These are phyloP conservation scores for Onthophagus sagittarius DNA, from an alignment of 2,888 invertebrate species.

Conservation along the genomic window DNA sequence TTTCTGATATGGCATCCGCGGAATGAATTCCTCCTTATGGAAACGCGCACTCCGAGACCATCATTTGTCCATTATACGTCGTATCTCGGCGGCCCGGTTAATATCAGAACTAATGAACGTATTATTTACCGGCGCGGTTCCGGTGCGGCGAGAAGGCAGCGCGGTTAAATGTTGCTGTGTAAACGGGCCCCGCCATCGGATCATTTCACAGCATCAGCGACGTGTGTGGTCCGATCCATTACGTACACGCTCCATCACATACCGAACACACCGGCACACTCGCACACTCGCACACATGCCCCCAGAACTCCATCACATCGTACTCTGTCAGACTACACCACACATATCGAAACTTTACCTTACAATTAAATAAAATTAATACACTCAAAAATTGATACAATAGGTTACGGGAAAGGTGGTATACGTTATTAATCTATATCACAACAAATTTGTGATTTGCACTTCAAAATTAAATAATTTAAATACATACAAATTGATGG, in stretches of 20 bases:
- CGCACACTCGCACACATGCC: constrained; percentile 13
- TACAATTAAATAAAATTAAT: too few relatives aligned
- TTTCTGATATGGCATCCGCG: not conserved
- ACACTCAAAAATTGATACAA: not conserved
- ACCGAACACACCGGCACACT: constrained; percentile 23
- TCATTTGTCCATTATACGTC: constrained; percentile 24
- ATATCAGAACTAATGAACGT: constrained; percentile 33
- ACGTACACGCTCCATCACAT: constrained; percentile 27
- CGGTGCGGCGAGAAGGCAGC: not conserved
- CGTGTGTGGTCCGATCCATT: constrained; percentile 38
- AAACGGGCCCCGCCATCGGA: constrained; percentile 36
- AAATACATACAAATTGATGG: too few relatives aligned
- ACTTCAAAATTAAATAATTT: too few relatives aligned
- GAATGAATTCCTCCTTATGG: constrained; percentile 4
- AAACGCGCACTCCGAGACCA: constrained; percentile 18
- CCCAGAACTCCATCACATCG: not conserved
- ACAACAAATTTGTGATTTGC: too few relatives aligned
- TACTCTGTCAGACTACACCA: too few relatives aligned
- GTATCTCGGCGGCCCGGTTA: constrained; percentile 23
- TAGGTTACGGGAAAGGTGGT: not conserved
- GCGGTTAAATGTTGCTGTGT: constrained; percentile 33
- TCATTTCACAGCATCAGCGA: constrained; percentile 40
- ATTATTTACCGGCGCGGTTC: constrained; percentile 32
- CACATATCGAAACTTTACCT: too few relatives aligned
- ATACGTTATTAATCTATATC: too few relatives aligned